Evolutionary conservation across 2,888 invertebrate genomes (phyloP), one percentile per base, ranked within the genome.

Genomic region (Bimastos eiseni): DNA sequence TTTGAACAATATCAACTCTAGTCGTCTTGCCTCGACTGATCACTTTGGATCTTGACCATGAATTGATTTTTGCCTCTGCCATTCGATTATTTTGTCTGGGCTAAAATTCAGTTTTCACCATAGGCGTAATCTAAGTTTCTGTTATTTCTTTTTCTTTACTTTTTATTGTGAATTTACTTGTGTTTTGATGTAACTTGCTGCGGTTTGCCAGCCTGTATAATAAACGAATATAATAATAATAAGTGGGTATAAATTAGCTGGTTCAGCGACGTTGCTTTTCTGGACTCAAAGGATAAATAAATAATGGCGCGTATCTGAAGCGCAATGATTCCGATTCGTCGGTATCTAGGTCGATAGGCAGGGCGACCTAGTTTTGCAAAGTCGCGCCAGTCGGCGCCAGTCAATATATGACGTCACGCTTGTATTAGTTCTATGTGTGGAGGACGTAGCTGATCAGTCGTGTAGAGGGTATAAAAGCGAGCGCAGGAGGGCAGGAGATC

Each of bases 401-500:
- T 30, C 70, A 70, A 70, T n/a, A 70, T n/a, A 70, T 70, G 70
- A 70, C 70, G 70, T 70, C 70, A 70, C 70, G 70, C n/a, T n/a
- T 70, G 70, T 70, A 70, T 70, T 70, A 70, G 70, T 70, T 70
- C 70, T 70, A 70, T 70, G 70, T n/a, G 70, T 8, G 70, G 70
- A 70, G 70, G 70, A 70, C 70, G 70, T 70, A n/a, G 70, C 70
- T n/a, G 70, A 70, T 70, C 70, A 70, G 70, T 70, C 30, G 70
- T 1, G 70, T 70, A 70, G n/a, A 70, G 70, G 70, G 70, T 70
- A 70, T 70, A 70, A 70, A 70, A 70, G 70, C 70, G 70, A 70
- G 70, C n/a, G 70, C 70, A 70, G n/a, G 70, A n/a, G n/a, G 70
- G 70, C 30, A 8, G n/a, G n/a, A 70, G n/a, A 70, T 70, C 70